phyloP scores from a whole-genome alignment of 2,797 vertebrate genomes.

The Sorex maritimensis region DNA sequence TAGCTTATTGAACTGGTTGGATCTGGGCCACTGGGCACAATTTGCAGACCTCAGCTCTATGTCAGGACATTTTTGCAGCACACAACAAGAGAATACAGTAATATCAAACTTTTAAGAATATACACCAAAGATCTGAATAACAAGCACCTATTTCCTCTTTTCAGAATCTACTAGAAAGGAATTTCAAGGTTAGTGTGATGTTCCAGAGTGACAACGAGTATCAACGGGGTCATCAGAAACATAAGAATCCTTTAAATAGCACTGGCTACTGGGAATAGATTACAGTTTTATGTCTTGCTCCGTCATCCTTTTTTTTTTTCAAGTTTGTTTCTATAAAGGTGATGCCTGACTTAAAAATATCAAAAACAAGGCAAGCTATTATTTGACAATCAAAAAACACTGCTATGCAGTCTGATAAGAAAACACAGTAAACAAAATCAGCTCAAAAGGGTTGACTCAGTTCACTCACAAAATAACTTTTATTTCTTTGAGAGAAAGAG shows the following conservation, averaged over 20 bases:
- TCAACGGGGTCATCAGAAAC: neutral
- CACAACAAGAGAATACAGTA: constrained; percentile 24
- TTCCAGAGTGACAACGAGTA: neutral
- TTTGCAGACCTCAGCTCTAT: neutral
- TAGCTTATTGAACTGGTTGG: neutral
- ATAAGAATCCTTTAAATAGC: constrained; percentile 23
- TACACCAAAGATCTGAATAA: constrained; percentile 34
- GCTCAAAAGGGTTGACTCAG: neutral
- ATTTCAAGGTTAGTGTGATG: constrained; percentile 35
- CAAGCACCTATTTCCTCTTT: constrained; percentile 15
- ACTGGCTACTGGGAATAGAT: neutral
- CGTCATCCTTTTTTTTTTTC: neutral
- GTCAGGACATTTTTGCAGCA: constrained; percentile 15
- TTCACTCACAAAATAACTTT: constrained; percentile 4
- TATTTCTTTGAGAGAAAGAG: constrained; percentile 47
- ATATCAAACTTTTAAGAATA: constrained; percentile 60
- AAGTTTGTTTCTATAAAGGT: constrained; percentile 49
- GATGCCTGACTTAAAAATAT: constrained; percentile 25
- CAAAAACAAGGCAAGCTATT: constrained; percentile 55
- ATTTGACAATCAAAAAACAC: constrained; percentile 43
- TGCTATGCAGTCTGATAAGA: constrained; percentile 47
- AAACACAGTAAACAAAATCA: constrained; percentile 15
- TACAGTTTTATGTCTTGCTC: neutral
- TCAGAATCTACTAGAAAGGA: constrained; percentile 19
- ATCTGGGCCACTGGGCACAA: neutral